A percentile compares a stretch with the other conserved stretches of the same genome.
Evolutionary conservation across 2,888 invertebrate species (phyloP).

Genomic region (Torymus texanus): DNA sequence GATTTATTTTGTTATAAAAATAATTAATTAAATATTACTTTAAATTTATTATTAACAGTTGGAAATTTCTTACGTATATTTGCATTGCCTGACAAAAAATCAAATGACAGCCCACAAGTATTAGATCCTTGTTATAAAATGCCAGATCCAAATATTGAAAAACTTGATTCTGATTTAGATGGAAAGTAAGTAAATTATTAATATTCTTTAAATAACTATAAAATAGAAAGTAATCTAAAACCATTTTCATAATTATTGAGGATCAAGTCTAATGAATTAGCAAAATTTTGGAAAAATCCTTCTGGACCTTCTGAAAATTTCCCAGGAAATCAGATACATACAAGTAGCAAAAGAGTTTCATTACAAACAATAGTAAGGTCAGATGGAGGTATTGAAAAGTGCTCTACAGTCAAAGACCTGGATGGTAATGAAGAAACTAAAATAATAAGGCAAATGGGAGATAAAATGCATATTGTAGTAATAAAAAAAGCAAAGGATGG

Average conservation of each 20-base stretch:
- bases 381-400: slow-evolving; percentile 79
- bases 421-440: slow-evolving; percentile 79
- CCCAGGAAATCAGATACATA: slow-evolving; percentile 63
- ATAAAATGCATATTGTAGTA: slow-evolving; percentile 68
- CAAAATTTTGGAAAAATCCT: slow-evolving; percentile 66
- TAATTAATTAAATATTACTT: slow-evolving; percentile 18
- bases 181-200: slow-evolving; percentile 75
- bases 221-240: not conserved
- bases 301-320: slow-evolving; percentile 65
- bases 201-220: slow-evolving; percentile 18
- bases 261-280: slow-evolving; percentile 64
- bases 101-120: slow-evolving; percentile 68
- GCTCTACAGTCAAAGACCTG: slow-evolving; percentile 77
- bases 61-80: slow-evolving; percentile 32
- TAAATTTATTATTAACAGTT: slow-evolving; percentile 43
- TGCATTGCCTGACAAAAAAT: slow-evolving; percentile 36
- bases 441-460: slow-evolving; percentile 74
- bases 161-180: slow-evolving; percentile 77
- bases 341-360: slow-evolving; percentile 77
- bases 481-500: slow-evolving; percentile 69
- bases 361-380: slow-evolving; percentile 77
- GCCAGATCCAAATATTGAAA: slow-evolving; percentile 60
- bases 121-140: slow-evolving; percentile 76
- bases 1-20: too few relatives aligned
- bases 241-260: slow-evolving; percentile 57